Conservation (phyloP, 2,113 vertebrate species). For the Otis tarda region DNA sequence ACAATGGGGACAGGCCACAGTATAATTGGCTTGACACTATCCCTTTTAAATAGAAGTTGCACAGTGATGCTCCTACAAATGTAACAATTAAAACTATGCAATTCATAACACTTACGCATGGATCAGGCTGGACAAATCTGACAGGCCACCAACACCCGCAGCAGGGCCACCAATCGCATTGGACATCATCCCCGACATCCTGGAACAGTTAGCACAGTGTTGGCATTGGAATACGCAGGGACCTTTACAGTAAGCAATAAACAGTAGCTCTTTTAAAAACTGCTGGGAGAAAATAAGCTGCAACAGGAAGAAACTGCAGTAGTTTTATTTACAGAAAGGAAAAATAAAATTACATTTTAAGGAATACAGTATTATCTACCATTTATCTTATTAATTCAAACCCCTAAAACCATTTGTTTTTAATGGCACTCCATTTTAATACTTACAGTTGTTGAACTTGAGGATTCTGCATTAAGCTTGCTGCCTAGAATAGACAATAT, state of each 20-base stretch:
- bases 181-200: slow-evolving; percentile 99
- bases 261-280: not conserved
- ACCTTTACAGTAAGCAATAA: not conserved
- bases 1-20: not conserved
- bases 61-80: not conserved
- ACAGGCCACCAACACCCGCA: slow-evolving; percentile 92
- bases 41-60: not conserved
- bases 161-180: slow-evolving; percentile 92
- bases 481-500: slow-evolving; percentile 81
- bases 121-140: slow-evolving; percentile 94
- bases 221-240: not conserved
- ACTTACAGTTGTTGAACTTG: slow-evolving; percentile 98
- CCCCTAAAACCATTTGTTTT: not conserved
- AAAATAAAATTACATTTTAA: not conserved
- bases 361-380: not conserved
- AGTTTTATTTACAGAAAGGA: not conserved
- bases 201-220: slow-evolving; percentile 60
- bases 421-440: not conserved
- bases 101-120: slow-evolving; percentile 87
- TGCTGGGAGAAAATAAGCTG: not conserved
- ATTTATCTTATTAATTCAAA: not conserved
- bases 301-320: not conserved
- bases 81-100: not conserved
- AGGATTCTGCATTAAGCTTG: slow-evolving; percentile 98
- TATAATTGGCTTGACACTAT: not conserved